Evolutionary conservation across 2,797 vertebrate species (phyloP), one percentile per base, ranked within the genome.

Genomic region (Melanotaenia pygmaea): DNA sequence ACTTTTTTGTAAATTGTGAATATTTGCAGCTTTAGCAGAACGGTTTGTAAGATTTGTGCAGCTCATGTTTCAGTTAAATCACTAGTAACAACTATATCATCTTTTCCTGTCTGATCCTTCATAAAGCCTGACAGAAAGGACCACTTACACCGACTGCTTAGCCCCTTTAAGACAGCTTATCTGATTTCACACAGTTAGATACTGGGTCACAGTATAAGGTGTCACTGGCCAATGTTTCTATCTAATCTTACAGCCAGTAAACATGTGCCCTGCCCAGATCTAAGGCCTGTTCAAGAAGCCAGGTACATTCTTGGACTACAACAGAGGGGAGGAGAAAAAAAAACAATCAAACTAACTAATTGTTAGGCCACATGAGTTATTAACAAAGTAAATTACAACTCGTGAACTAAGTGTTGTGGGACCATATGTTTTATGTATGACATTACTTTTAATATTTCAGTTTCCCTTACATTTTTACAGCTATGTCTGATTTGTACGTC

Each of bases 111-210:
- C 85, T 89, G 84, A 90, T 86, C 85, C 86, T 47, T 53, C 5
- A 67, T 73, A 81, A 90, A 89, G 80, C 84, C 82, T 70, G 58
- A 10, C 76, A 76, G 87, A 87, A 80, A 84, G 77, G 79, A 79
- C 84, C 80, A 79, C 77, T 91, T 81, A 75, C 84, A 78, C 64
- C 16, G 77, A 80, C 78, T 80, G 86, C 86, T 89, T 79, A 89
- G 83, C 82, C 85, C 79, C 83, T 86, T 86, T 70, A 86, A 77
- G 77, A 83, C 58, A 73, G 83, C 84, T 93, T 90, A 91, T 93
- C 89, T 84, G 82, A 91, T 91, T 92, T 89, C 87, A 89, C 86
- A 92, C 88, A 82, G 84, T 76, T 86, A 76, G 85, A 88, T 89
- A 84, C 79, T 81, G 67, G 83, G 86, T 88, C 88, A 88, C 86